Conservation (phyloP, 2,797 vertebrate genomes). For the Potorous gilbertii region DNA sequence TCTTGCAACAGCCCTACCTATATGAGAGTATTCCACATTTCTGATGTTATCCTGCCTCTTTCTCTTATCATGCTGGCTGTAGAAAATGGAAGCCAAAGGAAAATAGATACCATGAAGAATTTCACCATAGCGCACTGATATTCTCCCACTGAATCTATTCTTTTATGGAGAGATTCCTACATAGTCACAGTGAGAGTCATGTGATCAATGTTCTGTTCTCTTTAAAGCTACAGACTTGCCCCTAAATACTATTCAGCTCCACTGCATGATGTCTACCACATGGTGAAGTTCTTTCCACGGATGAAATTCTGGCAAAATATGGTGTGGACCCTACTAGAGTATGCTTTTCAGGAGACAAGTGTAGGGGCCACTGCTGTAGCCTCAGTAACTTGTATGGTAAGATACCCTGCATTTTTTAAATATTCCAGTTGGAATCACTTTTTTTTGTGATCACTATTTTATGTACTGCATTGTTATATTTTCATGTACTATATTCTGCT, state of each 20-base stretch:
- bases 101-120: neutral
- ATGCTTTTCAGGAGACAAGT: conserved; percentile 93
- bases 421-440: neutral
- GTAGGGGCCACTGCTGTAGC: conserved; percentile 91
- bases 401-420: accelerated
- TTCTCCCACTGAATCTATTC: neutral
- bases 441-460: neutral
- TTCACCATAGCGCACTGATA: neutral
- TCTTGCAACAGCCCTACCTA: neutral
- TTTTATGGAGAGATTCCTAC: neutral
- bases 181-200: neutral
- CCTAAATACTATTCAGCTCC: conserved; percentile 87
- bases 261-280: conserved; percentile 88
- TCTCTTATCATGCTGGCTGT: neutral
- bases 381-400: conserved; percentile 90
- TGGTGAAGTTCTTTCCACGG: conserved; percentile 89
- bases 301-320: conserved; percentile 85
- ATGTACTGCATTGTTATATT: neutral
- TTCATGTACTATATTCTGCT: neutral
- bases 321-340: conserved; percentile 88
- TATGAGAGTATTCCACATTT: neutral
- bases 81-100: neutral
- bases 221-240: conserved; percentile 90
- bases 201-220: neutral
- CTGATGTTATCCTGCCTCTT: neutral